A percentile compares a stretch with the other conserved stretches of the same genome.
Evolutionary conservation across 2,113 vertebrate genomes (phyloP).

Genomic region (Sinocyclocheilus maitianheensis): DNA sequence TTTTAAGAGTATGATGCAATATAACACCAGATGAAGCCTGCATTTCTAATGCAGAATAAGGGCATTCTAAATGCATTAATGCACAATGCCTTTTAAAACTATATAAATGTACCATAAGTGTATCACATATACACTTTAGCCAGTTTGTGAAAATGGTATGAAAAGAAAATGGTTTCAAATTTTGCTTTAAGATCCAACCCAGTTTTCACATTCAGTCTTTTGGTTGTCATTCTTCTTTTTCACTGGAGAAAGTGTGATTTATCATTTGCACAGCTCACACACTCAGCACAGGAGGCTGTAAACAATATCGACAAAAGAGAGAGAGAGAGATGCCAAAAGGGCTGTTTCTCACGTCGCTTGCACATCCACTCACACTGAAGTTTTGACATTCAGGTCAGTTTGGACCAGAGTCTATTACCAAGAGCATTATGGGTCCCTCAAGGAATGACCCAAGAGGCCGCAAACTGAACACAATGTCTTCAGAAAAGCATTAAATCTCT

Average conservation of each 20-base stretch:
- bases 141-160: background rate
- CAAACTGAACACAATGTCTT: constrained; percentile 58
- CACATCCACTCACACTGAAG: constrained; percentile 2
- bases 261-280: background rate
- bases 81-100: too few relatives aligned
- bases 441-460: constrained; percentile 46
- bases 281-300: background rate
- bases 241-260: background rate
- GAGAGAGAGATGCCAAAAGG: background rate
- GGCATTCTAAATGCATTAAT: too few relatives aligned
- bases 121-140: too few relatives aligned
- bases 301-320: background rate
- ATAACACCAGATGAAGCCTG: too few relatives aligned
- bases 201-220: background rate
- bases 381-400: constrained; percentile 22
- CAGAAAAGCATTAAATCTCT: constrained; percentile 58
- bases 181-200: background rate
- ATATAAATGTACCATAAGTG: too few relatives aligned
- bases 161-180: background rate
- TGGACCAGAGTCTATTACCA: constrained; percentile 58
- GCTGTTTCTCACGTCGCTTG: background rate
- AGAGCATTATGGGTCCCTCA: constrained; percentile 6
- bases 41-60: too few relatives aligned
- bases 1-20: too few relatives aligned
- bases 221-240: background rate